These are phyloP conservation scores for Rhingia campestris DNA, from an alignment of 2,888 invertebrate species.

Conservation along the genomic window DNA sequence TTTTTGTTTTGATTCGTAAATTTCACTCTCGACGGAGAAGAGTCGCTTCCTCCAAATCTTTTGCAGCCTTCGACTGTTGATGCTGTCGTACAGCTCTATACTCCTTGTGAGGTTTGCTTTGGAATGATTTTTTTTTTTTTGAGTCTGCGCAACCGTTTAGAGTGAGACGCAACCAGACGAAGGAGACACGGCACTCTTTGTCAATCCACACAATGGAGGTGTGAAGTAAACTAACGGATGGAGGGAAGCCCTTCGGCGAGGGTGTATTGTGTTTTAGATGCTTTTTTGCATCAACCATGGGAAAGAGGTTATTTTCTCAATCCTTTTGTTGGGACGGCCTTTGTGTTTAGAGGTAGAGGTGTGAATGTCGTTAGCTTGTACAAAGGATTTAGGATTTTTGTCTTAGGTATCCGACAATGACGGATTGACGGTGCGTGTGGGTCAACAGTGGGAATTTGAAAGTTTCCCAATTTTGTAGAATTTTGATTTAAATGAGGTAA, in stretches of 20 bases:
- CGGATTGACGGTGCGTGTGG: too few relatives aligned
- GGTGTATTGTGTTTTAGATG: slow-evolving; percentile 15
- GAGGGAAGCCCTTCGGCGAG: slow-evolving; percentile 27
- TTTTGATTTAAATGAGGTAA: too few relatives aligned
- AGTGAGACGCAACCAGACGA: neutral
- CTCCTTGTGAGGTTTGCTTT: slow-evolving; percentile 13
- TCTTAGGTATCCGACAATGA: too few relatives aligned
- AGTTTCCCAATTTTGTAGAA: too few relatives aligned
- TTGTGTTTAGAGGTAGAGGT: slow-evolving; percentile 8
- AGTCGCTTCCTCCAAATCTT: neutral
- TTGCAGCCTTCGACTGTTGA: slow-evolving; percentile 7
- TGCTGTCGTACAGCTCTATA: slow-evolving; percentile 8
- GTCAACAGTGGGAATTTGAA: too few relatives aligned
- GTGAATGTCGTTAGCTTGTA: slow-evolving; percentile 4
- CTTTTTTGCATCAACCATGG: slow-evolving; percentile 30
- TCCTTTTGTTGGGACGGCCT: neutral
- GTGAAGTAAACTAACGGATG: slow-evolving; percentile 40
- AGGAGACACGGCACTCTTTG: slow-evolving; percentile 24
- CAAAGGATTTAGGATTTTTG: too few relatives aligned
- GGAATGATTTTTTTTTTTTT: slow-evolving; percentile 21
- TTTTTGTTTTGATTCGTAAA: slow-evolving; percentile 13
- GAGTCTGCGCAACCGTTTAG: slow-evolving; percentile 1
- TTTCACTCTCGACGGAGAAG: slow-evolving; percentile 51
- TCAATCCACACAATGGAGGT: slow-evolving; percentile 53
- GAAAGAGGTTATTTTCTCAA: neutral